Evolutionary conservation across 2,888 invertebrate species (phyloP).

Genomic region (Furcula furcula): DNA sequence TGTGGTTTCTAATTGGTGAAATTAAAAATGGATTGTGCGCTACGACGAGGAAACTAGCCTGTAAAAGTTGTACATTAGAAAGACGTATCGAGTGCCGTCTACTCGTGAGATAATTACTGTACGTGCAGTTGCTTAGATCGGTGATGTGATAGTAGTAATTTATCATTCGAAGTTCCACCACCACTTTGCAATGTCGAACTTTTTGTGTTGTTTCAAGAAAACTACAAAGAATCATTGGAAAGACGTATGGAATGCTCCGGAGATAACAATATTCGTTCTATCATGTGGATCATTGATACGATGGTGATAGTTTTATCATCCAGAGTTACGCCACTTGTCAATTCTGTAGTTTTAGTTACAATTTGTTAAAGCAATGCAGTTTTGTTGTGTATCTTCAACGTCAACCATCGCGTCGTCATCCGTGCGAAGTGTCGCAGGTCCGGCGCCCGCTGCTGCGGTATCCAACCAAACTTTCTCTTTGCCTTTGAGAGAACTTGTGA

Average conservation of each 20-base stretch:
- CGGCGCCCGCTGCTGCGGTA: conserved; percentile 46
- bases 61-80: conserved; percentile 13
- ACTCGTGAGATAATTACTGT: conserved; percentile 18
- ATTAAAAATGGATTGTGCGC: conserved; percentile 7
- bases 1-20: conserved; percentile 23
- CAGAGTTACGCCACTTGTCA: conserved; percentile 11
- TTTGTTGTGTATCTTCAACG: conserved; percentile 54
- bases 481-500: conserved; percentile 47
- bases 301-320: too few relatives aligned
- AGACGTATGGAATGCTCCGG: too few relatives aligned
- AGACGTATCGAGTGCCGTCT: conserved; percentile 12
- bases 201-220: too few relatives aligned
- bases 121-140: conserved; percentile 22
- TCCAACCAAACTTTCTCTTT: conserved; percentile 66
- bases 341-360: conserved; percentile 35
- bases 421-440: conserved; percentile 51
- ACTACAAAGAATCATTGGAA: too few relatives aligned
- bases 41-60: conserved; percentile 13
- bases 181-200: too few relatives aligned
- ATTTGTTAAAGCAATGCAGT: conserved; percentile 54
- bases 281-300: too few relatives aligned
- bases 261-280: too few relatives aligned
- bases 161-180: conserved; percentile 21
- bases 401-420: conserved; percentile 36
- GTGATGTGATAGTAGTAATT: conserved; percentile 27